Evolutionary conservation across 2,888 invertebrate genomes (phyloP), one percentile per base, ranked within the genome.

Genomic region (Rhagophthalmus giganteus): DNA sequence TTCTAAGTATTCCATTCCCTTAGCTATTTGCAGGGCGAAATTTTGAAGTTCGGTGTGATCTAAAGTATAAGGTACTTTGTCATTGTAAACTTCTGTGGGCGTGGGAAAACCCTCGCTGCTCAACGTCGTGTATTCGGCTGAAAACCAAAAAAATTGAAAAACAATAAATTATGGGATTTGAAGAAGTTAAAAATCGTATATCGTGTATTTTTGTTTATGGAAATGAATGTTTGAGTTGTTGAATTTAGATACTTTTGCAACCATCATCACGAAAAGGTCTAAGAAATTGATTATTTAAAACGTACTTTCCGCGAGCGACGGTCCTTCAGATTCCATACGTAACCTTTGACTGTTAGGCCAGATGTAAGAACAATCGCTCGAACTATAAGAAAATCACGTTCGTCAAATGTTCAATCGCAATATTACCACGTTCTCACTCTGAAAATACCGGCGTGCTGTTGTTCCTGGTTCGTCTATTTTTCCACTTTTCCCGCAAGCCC

Each of bases 1-100:
- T 66, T 89, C 88, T 32, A 90, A 75, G 70, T 87, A 85, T 10
- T 80, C 79, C 92, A 93, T 93, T 4, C 92, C 92, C 48, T 79
- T 75, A 0, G 90, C 88, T 13, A 92, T 87, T 74, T 92, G 91
- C 8, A 86, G 65, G 0, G 90, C 88, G 65, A 90, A 92, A 11
- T 82, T 79, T 39, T 87, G 79, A 71, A 90, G 68, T 62, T 85
- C 84, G 6, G 57, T 65, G 44, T 65, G 64, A 46, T 72, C 70
- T 13, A 75, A 46, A 10, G 63, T 61, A 38, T 63, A 62, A 44
- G 67, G 62, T 10, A 65, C 37, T 14, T 35, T 25, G n/a, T 46
- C 31, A 13, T 55, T 53, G 25, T 44, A 35, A 37, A 28, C 26
- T 57, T 53, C 24, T 24, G 56, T 54, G 28, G 61, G 57, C 25